Base-by-base conservation (phyloP, 2,113 vertebrate species). In the Semnornis frantzii region DNA sequence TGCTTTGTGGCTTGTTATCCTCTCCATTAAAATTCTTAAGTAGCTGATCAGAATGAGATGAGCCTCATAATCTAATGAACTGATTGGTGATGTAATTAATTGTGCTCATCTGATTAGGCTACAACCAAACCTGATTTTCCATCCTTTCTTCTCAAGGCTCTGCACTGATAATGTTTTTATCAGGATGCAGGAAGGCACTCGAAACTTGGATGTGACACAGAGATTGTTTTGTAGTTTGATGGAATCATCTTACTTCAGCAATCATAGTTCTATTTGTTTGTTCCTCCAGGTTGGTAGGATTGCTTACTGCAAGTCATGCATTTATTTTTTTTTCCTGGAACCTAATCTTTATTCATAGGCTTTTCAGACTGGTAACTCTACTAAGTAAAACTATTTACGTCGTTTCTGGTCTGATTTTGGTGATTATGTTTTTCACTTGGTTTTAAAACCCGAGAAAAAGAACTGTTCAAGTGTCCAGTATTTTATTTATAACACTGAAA, bases 91-190 rank as follows among this genome's bases (percentile, higher is more conserved):
- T 96, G 65, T 90, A 94, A 93, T 90, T 95, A 95, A 71, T 86
- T 93, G 90, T 81, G 73, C 80, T 92, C 50, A 81, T 87, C 82
- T 96, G 73, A 94, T 96, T 94, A 93, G 80, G 88, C 80, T 85
- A 85, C 85, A 90, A 68, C 74, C 68, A 91, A 87, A 91, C 60
- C 93, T 95, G 48, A 89, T 89, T 87, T 85, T 66, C 60, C 9
- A 11, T 48, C 28, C 48, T 91, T 93, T 92, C 69, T 89, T 94
- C 64, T 90, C 72, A 74, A 85, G 87, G 62, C 42, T 60, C 42
- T 77, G 24, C 34, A 27, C 30, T 72, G 65, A 74, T 87, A 74
- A 79, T 80, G 31, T 87, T 85, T 70, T 92, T 94, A 82, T 85
- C 70, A 70, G 80, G 72, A 76, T 85, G 72, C 77, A 89, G 55